These are phyloP conservation scores for Hoplostethus mediterraneus DNA, from an alignment of 2,797 vertebrate species.

Conservation along the genomic window DNA sequence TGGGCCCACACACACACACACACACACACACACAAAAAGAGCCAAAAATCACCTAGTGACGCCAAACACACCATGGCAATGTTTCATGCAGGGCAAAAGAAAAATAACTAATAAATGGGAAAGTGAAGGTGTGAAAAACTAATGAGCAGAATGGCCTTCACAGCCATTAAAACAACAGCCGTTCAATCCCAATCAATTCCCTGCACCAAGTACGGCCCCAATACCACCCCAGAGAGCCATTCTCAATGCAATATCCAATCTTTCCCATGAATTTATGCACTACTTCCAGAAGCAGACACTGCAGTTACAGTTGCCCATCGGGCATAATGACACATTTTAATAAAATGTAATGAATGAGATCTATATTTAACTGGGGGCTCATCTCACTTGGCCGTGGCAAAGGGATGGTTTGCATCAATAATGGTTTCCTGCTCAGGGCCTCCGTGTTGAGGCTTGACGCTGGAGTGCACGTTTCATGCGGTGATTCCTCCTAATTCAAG, in stretches of 20 bases:
- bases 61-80: too few relatives aligned
- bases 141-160: too few relatives aligned
- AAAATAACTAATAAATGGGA: too few relatives aligned
- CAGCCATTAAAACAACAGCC: constrained; percentile 13
- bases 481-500: constrained; percentile 36
- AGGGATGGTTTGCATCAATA: constrained; percentile 46
- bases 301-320: constrained; percentile 34
- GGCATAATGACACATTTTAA: constrained; percentile 65
- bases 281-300: constrained; percentile 39
- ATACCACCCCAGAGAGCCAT: constrained; percentile 50
- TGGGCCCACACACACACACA: neutral
- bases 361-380: constrained; percentile 34
- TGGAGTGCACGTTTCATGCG: constrained; percentile 35
- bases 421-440: constrained; percentile 31
- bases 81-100: neutral
- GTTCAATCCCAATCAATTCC: constrained; percentile 46
- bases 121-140: too few relatives aligned
- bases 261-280: constrained; percentile 57
- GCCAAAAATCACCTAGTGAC: constrained; percentile 25
- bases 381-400: constrained; percentile 35
- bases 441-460: constrained; percentile 11
- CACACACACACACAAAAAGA: constrained; percentile 6
- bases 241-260: constrained; percentile 57
- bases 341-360: constrained; percentile 65
- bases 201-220: constrained; percentile 28